Evolutionary conservation across 2,888 invertebrate species (phyloP).

Genomic region (Chaetogeoica ovagalla): DNA sequence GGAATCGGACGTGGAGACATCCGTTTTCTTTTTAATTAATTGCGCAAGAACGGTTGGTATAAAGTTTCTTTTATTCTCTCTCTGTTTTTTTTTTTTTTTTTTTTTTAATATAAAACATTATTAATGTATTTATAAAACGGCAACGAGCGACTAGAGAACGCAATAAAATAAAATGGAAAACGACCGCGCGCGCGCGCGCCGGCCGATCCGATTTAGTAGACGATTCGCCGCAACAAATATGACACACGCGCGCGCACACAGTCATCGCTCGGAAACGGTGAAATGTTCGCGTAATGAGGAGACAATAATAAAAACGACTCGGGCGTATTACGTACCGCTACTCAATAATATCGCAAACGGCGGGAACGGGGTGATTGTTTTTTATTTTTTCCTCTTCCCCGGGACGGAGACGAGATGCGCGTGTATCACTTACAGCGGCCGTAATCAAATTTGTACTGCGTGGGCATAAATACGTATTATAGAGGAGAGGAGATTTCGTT

Average conservation of each 20-base stretch:
- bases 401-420: constrained; percentile 14
- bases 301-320: constrained; percentile 51
- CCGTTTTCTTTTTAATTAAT: constrained; percentile 27
- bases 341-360: constrained; percentile 48
- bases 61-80: constrained; percentile 6
- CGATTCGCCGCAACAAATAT: constrained; percentile 8
- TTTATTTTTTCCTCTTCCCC: constrained; percentile 30
- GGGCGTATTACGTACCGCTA: constrained; percentile 23
- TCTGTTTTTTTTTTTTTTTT: constrained; percentile 15
- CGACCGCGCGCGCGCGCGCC: too few relatives aligned
- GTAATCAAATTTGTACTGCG: constrained; percentile 42
- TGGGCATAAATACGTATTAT: constrained; percentile 7
- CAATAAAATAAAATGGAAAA: constrained; percentile 39
- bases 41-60: neutral
- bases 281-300: constrained; percentile 39
- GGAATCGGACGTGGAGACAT: neutral
- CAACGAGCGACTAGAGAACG: neutral
- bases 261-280: neutral
- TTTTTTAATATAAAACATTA: constrained; percentile 39
- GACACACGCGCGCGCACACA: constrained; percentile 1
- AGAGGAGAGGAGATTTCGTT: constrained; percentile 1
- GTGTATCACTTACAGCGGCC: neutral
- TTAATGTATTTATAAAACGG: constrained; percentile 21
- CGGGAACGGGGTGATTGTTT: neutral
- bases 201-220: constrained; percentile 33